Percentiles rank a stretch among this genome's conserved stretches.
These are phyloP conservation scores for Chionis minor DNA, from an alignment of 2,113 vertebrate genomes.

Conservation along the genomic window DNA sequence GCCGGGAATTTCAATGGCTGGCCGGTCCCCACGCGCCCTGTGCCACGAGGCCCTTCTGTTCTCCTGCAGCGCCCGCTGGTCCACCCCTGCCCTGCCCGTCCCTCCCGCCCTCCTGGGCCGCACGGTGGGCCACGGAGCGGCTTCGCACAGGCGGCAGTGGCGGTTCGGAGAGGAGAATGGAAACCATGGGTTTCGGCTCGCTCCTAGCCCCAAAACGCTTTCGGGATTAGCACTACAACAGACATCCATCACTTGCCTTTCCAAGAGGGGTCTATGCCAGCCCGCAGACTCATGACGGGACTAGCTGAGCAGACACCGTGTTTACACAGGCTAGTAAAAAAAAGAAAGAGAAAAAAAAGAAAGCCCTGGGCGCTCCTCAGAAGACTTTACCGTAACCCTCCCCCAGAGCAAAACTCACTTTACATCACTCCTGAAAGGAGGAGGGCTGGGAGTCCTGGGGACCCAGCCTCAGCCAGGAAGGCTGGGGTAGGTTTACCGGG, in stretches of 20 bases:
- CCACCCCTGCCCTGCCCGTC: background rate
- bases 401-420: conserved; percentile 27
- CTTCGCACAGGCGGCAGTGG: rapidly evolving
- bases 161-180: background rate
- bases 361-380: background rate
- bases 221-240: background rate
- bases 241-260: background rate
- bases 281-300: background rate
- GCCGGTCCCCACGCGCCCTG: background rate
- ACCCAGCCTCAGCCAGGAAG: background rate
- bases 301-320: background rate
- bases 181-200: rapidly evolving
- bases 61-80: background rate
- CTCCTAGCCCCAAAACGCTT: background rate
- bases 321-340: background rate
- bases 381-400: background rate
- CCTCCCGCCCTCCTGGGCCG: background rate
- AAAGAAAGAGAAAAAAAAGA: background rate
- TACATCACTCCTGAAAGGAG: background rate
- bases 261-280: background rate
- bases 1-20: conserved; percentile 39
- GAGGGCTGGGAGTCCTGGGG: background rate
- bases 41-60: conserved; percentile 40
- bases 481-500: conserved; percentile 50
- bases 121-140: background rate